Conservation (phyloP, 2,888 invertebrate genomes). For the Selenia dentaria region DNA sequence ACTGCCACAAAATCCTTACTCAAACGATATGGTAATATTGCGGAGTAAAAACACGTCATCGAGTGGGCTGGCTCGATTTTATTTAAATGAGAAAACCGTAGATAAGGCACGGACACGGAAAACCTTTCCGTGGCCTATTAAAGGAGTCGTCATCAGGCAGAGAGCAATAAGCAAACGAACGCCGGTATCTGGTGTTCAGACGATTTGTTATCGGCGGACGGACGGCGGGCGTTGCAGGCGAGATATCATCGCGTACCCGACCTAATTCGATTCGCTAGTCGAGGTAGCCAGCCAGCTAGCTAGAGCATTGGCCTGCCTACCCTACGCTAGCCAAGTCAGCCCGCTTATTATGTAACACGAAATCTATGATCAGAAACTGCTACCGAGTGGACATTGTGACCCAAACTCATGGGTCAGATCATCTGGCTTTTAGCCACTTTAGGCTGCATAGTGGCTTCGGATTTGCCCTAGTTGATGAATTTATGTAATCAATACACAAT, state of each 20-base stretch:
- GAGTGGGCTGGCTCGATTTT: slow-evolving; percentile 45
- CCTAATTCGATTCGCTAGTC: slow-evolving; percentile 70
- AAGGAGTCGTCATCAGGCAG: slow-evolving; percentile 56
- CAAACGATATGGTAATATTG: slow-evolving; percentile 30
- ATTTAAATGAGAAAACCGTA: slow-evolving; percentile 52
- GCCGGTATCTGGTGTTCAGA: slow-evolving; percentile 58
- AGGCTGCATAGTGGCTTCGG: too few species aligned
- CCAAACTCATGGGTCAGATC: slow-evolving; percentile 19
- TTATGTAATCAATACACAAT: too few species aligned
- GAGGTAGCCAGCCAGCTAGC: slow-evolving; percentile 41
- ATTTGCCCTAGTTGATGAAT: too few species aligned
- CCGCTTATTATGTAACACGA: slow-evolving; percentile 22
- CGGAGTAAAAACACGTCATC: slow-evolving; percentile 42
- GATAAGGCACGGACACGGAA: slow-evolving; percentile 67
- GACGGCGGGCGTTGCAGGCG: slow-evolving; percentile 55
- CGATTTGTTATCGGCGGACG: slow-evolving; percentile 32
- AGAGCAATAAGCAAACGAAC: slow-evolving; percentile 74
- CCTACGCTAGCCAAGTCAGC: slow-evolving; percentile 27
- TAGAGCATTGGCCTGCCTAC: slow-evolving; percentile 35
- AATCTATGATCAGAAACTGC: slow-evolving; percentile 7
- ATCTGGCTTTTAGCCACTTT: too few species aligned
- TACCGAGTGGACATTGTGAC: slow-evolving; percentile 15
- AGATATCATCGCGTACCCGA: slow-evolving; percentile 72
- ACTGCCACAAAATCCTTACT: slow-evolving; percentile 24
- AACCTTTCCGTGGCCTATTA: slow-evolving; percentile 60